phyloP scores from a whole-genome alignment of 2,888 invertebrate species.

The Nemotelus nigrinus region DNA sequence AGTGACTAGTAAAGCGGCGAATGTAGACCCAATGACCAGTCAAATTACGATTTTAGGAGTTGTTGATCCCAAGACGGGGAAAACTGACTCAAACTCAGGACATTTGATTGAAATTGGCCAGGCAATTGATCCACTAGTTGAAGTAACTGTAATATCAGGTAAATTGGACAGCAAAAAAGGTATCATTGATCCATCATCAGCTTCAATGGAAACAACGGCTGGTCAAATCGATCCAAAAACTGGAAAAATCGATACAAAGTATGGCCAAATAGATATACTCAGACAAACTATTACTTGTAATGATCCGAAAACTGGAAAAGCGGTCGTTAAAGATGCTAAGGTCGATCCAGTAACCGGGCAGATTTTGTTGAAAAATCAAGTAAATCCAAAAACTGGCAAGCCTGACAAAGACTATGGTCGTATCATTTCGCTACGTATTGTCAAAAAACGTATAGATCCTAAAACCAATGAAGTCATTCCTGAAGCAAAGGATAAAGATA shows the following conservation, averaged over 20 bases:
- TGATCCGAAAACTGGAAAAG: conserved; percentile 77
- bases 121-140: conserved; percentile 73
- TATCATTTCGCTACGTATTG: conserved; percentile 72
- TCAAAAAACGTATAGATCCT: conserved; percentile 72
- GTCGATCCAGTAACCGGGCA: conserved; percentile 75
- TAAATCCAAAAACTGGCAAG: conserved; percentile 79
- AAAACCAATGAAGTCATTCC: conserved; percentile 69
- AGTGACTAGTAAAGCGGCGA: conserved; percentile 71
- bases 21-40: conserved; percentile 74
- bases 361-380: conserved; percentile 73
- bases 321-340: conserved; percentile 73
- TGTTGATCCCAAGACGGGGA: conserved; percentile 72
- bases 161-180: conserved; percentile 77
- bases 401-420: conserved; percentile 75
- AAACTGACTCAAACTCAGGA: conserved; percentile 71
- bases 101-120: conserved; percentile 78
- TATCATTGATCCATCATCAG: conserved; percentile 74
- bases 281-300: conserved; percentile 75
- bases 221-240: conserved; percentile 76
- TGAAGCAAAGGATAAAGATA: conserved; percentile 62
- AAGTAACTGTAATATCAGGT: conserved; percentile 74
- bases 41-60: conserved; percentile 70
- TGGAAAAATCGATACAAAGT: conserved; percentile 77
- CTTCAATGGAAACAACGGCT: conserved; percentile 72
- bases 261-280: conserved; percentile 76